A percentile compares a stretch with the other conserved stretches of the same genome.
Conservation (phyloP, 2,888 invertebrate genomes). For the Ormyrus thymus region DNA sequence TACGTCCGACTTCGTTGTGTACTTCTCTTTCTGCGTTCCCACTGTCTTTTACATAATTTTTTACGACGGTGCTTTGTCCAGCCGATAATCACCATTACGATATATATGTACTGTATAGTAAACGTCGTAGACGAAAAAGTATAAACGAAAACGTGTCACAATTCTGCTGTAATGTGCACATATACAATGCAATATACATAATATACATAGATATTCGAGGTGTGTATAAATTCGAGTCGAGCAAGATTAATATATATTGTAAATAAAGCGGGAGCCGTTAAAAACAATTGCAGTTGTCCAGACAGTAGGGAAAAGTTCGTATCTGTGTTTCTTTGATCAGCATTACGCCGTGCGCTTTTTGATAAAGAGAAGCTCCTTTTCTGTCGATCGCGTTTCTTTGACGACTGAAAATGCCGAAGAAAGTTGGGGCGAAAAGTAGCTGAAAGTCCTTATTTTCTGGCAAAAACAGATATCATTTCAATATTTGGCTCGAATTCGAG, state of each 20-base stretch:
- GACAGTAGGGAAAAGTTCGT: neutral
- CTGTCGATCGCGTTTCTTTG: neutral
- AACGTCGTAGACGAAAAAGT: no score
- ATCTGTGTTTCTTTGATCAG: neutral
- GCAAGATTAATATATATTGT: constrained; percentile 10
- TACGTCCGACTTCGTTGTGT: no score
- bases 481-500: neutral
- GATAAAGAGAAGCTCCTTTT: neutral
- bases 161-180: constrained; percentile 32
- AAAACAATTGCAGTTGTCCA: constrained; percentile 1
- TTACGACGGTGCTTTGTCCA: no score
- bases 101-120: no score
- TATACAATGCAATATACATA: constrained; percentile 28
- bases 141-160: no score
- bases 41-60: no score
- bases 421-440: neutral
- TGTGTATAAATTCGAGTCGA: constrained; percentile 20
- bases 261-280: constrained; percentile 23
- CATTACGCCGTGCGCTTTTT: neutral
- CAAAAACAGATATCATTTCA: neutral
- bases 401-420: neutral
- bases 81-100: no score
- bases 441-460: neutral
- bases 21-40: no score
- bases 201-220: constrained; percentile 38